These are phyloP conservation scores for Sapayoa aenigma DNA, from an alignment of 2,113 vertebrate genomes.

Conservation along the genomic window DNA sequence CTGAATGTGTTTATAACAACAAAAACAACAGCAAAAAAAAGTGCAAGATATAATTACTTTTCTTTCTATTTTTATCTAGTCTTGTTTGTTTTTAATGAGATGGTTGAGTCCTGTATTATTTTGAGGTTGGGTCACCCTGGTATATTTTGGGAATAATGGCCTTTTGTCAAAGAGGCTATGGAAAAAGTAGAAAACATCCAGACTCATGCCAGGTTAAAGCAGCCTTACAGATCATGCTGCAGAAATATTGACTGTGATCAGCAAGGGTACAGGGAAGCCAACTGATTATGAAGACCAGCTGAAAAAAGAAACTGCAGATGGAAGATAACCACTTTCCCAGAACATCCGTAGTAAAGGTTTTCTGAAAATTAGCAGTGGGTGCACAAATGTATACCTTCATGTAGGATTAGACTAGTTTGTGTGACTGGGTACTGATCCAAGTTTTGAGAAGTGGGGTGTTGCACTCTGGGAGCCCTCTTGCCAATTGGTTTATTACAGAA, in stretches of 20 bases:
- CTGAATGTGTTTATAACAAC: neutral
- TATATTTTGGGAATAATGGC: slow-evolving; percentile 22
- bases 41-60: neutral
- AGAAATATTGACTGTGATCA: slow-evolving; percentile 40
- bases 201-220: neutral
- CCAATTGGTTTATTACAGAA: neutral
- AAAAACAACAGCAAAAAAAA: neutral
- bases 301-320: slow-evolving; percentile 46
- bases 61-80: neutral
- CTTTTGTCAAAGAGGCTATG: neutral
- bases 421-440: neutral
- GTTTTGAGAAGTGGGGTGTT: slow-evolving; percentile 9
- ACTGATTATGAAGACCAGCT: slow-evolving; percentile 43
- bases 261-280: neutral
- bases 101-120: neutral
- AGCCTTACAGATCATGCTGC: neutral
- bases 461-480: neutral
- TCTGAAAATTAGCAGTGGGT: neutral
- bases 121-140: neutral
- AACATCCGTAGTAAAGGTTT: neutral
- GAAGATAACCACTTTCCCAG: slow-evolving; percentile 1
- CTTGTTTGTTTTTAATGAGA: neutral
- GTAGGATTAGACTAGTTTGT: neutral
- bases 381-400: neutral
- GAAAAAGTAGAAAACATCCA: neutral